phyloP scores from a whole-genome alignment of 2,113 vertebrate genomes.

The Thunnus thynnus region DNA sequence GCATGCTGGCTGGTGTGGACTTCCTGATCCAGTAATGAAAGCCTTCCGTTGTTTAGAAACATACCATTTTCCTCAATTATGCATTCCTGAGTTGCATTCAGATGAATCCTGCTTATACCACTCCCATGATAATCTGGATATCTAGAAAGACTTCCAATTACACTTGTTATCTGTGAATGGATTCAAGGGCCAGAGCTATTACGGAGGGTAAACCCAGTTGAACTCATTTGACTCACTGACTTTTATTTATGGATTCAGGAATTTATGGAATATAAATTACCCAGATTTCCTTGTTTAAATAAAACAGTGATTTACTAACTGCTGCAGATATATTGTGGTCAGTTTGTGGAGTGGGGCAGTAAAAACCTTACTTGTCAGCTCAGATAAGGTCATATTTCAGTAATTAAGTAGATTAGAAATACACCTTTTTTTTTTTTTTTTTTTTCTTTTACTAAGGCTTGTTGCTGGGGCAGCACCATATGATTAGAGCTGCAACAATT shows the following conservation, averaged over 20 bases:
- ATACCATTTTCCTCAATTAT: conserved; percentile 66
- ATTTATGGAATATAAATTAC: neutral
- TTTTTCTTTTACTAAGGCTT: no score
- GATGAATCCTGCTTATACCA: conserved; percentile 51
- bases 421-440: no score
- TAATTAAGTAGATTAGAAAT: no score
- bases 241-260: no score
- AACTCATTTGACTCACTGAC: neutral
- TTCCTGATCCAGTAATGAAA: conserved; percentile 79
- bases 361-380: no score
- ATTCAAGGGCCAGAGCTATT: neutral
- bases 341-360: no score
- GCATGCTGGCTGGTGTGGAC: conserved; percentile 55
- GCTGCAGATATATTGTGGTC: neutral
- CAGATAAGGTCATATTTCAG: no score
- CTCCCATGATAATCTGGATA: conserved; percentile 61
- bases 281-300: neutral
- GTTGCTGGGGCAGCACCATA: no score
- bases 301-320: neutral
- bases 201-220: conserved; percentile 10
- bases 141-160: conserved; percentile 17
- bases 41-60: conserved; percentile 79
- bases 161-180: conserved; percentile 41
- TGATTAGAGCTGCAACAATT: no score
- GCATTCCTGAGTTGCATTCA: conserved; percentile 66